A percentile compares a stretch with the other conserved stretches of the same genome.
phyloP scores from a whole-genome alignment of 1,140 invertebrate genomes.

The Sminthurinus signatus region DNA sequence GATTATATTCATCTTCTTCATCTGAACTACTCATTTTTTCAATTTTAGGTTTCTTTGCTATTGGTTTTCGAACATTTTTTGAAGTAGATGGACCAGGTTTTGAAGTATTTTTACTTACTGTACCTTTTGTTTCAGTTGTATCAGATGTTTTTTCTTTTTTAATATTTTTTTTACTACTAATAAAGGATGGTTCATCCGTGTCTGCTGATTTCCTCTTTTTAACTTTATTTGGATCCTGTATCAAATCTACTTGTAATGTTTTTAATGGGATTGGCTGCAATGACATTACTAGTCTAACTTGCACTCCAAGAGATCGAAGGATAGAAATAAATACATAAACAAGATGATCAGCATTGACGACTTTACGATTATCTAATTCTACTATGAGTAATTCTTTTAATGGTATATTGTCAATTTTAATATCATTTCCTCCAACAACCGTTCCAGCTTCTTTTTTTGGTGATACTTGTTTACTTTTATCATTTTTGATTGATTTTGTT shows the following conservation, averaged over 20 bases:
- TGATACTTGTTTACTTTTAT: slow-evolving; percentile 19
- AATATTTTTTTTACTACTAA: too few species aligned
- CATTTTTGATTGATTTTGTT: too few species aligned
- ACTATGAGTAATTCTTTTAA: slow-evolving; percentile 48
- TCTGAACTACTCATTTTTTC: slow-evolving; percentile 11
- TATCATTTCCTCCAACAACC: background rate
- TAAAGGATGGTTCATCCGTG: too few species aligned
- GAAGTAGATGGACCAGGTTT: too few species aligned
- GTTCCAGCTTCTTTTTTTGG: too few species aligned
- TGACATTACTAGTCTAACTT: slow-evolving; percentile 67
- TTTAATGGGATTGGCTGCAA: slow-evolving; percentile 58
- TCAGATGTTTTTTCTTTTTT: too few species aligned
- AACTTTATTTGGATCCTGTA: slow-evolving; percentile 32
- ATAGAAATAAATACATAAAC: slow-evolving; percentile 68
- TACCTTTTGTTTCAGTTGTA: too few species aligned
- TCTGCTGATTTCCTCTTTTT: slow-evolving; percentile 2
- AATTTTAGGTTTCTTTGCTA: slow-evolving; percentile 14
- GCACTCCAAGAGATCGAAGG: slow-evolving; percentile 68
- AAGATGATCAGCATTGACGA: slow-evolving; percentile 54
- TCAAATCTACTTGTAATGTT: slow-evolving; percentile 53
- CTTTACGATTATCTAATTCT: slow-evolving; percentile 57
- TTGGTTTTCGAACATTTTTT: too few species aligned
- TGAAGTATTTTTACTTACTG: too few species aligned
- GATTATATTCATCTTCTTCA: slow-evolving; percentile 4
- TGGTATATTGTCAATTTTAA: background rate